Base-by-base conservation (phyloP, 2,113 vertebrate genomes). In the Ramphastos sulfuratus region DNA sequence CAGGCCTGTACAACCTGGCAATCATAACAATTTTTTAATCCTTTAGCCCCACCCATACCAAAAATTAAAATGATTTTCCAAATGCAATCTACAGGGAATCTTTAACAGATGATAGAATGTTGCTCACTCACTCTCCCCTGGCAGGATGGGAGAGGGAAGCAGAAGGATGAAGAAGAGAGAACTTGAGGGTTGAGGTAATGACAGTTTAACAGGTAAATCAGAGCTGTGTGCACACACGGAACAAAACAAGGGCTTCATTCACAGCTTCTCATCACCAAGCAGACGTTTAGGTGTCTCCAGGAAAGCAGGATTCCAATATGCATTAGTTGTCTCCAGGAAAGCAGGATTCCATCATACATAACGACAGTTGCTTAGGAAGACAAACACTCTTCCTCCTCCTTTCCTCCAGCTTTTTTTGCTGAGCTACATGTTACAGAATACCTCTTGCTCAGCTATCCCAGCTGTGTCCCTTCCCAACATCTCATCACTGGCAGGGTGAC, bases 101-200 rank as follows among this genome's bases (percentile, higher is more conserved):
- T 42, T 12, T 44, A 39, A 70, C 37, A 88, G 66, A n/a, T 4
- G 16, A 20, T 9, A 59, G n/a, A 56, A 25, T 27, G 20, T 11
- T 76, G 0, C 20, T 76, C 6, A 2, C 9, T 48, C 42, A 19
- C 24, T n/a, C 27, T 11, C 28, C 6, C 1, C 11, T 4, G 3
- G 19, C 0, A 0, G 65, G 10, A 16, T 21, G 17, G 2, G 20
- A 23, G 12, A 83, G 6, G 63, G 72, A 18, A 18, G 15, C 44
- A 10, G 48, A 48, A 48, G 48, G 48, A 48, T 48, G 20, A 48
- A 21, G 20, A 44, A 60, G 2, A 77, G 9, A 10, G 44, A 48
- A 72, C 6, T n/a, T 64, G 27, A 37, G 23, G 12, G 14, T 54
- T 79, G 33, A 82, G 31, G 17, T 5, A 44, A 69, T 56, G n/a